Conservation (phyloP, 2,888 invertebrate species). For the Spisula subtruncata region DNA sequence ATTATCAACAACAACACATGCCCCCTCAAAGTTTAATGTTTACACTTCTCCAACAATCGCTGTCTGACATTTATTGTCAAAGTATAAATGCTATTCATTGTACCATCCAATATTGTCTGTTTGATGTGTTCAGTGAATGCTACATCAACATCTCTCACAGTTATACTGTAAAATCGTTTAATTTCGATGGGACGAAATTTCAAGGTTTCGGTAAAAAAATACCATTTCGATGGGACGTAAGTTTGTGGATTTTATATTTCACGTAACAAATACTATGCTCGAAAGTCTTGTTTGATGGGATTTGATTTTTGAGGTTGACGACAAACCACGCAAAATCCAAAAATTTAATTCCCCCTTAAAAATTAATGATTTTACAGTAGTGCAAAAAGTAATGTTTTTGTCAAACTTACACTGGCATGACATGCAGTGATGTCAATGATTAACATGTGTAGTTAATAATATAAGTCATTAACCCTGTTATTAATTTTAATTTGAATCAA, state of each 20-base stretch:
- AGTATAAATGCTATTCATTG: conserved; percentile 11
- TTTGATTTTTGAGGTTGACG: no score
- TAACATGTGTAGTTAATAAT: not conserved
- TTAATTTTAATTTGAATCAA: not conserved
- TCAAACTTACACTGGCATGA: not conserved
- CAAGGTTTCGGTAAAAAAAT: no score
- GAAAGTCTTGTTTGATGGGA: no score
- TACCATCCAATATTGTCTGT: not conserved
- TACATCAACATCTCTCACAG: not conserved
- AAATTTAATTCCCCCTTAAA: no score
- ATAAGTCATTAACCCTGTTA: not conserved
- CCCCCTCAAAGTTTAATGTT: not conserved
- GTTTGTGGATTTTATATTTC: no score
- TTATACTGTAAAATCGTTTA: no score
- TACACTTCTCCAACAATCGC: not conserved
- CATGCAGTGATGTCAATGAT: not conserved
- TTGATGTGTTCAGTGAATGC: not conserved
- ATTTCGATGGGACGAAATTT: no score
- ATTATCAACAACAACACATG: conserved; percentile 3
- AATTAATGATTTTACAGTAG: no score
- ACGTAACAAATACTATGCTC: no score
- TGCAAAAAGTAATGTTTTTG: not conserved
- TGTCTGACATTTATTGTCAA: not conserved
- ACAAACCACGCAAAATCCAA: no score
- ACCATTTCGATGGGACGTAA: no score